These are phyloP conservation scores for Enteromius anoplus DNA, from an alignment of 2,797 vertebrate species.

Conservation along the genomic window DNA sequence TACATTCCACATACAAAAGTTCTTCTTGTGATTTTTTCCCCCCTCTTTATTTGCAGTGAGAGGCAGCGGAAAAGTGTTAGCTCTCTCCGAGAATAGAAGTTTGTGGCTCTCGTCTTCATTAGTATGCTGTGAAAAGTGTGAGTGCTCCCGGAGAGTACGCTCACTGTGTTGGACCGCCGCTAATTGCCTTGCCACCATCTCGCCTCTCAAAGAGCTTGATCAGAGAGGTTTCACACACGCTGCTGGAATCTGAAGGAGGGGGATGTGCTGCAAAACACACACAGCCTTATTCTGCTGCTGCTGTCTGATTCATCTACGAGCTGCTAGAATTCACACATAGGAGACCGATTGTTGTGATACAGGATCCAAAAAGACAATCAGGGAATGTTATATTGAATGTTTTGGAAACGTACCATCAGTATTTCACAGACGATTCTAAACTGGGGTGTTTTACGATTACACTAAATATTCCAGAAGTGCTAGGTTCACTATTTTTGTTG, in stretches of 20 bases:
- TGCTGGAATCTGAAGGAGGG: slow-evolving; percentile 58
- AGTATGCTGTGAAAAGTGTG: slow-evolving; percentile 58
- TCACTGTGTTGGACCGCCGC: slow-evolving; percentile 59
- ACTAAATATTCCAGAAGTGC: neutral
- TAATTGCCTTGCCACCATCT: slow-evolving; percentile 65
- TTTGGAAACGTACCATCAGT: neutral
- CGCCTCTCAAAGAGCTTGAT: slow-evolving; percentile 56
- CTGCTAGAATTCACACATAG: slow-evolving; percentile 18
- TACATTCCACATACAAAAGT: neutral
- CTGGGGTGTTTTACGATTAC: neutral
- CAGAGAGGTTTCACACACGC: slow-evolving; percentile 53
- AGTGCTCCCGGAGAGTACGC: slow-evolving; percentile 44
- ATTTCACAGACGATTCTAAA: neutral
- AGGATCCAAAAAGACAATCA: slow-evolving; percentile 19
- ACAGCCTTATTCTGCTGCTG: slow-evolving; percentile 25
- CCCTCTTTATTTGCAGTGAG: slow-evolving; percentile 9
- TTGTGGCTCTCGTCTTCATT: slow-evolving; percentile 55
- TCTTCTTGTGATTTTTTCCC: neutral
- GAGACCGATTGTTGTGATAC: slow-evolving; percentile 1
- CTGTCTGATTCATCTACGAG: slow-evolving; percentile 16
- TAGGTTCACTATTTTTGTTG: neutral
- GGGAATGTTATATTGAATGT: slow-evolving; percentile 3
- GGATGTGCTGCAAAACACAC: slow-evolving; percentile 41
- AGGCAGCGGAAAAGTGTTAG: slow-evolving; percentile 32
- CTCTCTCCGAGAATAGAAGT: slow-evolving; percentile 44